phyloP scores from a whole-genome alignment of 2,797 vertebrate genomes.

The Chelmon rostratus region DNA sequence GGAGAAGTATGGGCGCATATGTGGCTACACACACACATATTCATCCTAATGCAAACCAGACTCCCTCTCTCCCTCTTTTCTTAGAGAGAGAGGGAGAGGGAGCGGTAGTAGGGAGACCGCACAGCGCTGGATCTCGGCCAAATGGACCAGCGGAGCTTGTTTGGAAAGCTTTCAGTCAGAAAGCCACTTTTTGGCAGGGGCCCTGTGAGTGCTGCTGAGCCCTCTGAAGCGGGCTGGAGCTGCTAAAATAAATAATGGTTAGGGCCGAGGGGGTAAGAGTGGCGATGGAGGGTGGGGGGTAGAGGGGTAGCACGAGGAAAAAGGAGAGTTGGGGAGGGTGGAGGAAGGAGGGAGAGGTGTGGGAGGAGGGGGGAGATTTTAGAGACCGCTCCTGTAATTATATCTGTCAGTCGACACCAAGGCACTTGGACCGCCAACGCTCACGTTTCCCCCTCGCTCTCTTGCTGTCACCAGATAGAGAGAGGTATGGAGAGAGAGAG shows the following conservation, averaged over 20 bases:
- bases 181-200: conserved; percentile 85
- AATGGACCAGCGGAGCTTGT: conserved; percentile 90
- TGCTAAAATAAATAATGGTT: conserved; percentile 88
- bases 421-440: conserved; percentile 79
- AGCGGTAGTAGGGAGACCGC: conserved; percentile 77
- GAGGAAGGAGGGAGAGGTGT: conserved; percentile 6
- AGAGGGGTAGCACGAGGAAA: conserved; percentile 57
- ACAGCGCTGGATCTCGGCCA: conserved; percentile 87
- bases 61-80: conserved; percentile 73
- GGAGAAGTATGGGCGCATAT: conserved; percentile 46
- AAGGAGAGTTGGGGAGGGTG: conserved; percentile 29
- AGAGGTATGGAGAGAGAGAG: not conserved
- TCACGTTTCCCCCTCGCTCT: conserved; percentile 72
- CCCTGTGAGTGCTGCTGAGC: conserved; percentile 83
- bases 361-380: conserved; percentile 40
- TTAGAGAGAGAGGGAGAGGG: conserved; percentile 65
- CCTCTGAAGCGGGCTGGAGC: conserved; percentile 84
- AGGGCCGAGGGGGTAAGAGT: conserved; percentile 79
- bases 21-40: conserved; percentile 58
- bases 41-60: conserved; percentile 83
- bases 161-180: conserved; percentile 92
- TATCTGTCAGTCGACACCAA: conserved; percentile 88
- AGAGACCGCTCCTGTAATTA: conserved; percentile 87
- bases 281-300: conserved; percentile 60
- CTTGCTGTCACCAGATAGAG: conserved; percentile 66